Base-by-base conservation (phyloP, 1,140 invertebrate species). In the Gryllus bimaculatus region DNA sequence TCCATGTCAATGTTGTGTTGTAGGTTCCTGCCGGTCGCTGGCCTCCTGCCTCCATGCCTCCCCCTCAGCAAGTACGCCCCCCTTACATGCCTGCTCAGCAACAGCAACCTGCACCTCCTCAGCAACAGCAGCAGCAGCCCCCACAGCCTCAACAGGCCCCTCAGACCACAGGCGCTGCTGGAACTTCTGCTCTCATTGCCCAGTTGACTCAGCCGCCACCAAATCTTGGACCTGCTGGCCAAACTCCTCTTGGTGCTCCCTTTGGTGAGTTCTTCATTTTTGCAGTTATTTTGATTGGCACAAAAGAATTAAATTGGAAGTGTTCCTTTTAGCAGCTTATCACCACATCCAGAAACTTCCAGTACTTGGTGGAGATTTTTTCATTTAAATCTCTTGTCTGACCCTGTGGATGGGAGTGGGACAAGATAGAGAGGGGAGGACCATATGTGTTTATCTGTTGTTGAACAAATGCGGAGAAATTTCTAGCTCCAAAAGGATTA, bases 131-230 rank as follows among this genome's bases (percentile, higher is more conserved):
- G 66, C 81, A 78, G 47, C 8, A 76, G 18, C 80, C 73, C 47
- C 77, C 26, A 15, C 83, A 49, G 76, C 83, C 77, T 54, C 83
- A 54, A 66, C 81, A 78, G 86, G 87, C 79, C 80, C 81, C 13
- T 85, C 74, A 47, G 47, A 75, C 26, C 47, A 85, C 48, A 91
- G 90, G 54, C 7, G 54, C 54, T 13, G 18, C 54, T 66, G 54
- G 54, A 10, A 10, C 54, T 13, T 66, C 54, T 80, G 90, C 91
- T 8, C 83, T 92, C 0, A 91, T 92, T 80, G 90, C 92, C 0
- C 93, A 93, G 80, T 86, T 93, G 0, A 90, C 90, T 48, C 90
- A 91, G 75, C 91, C 92, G 8, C 90, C 91, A 6, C 87, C 87
- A 54, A 77, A 66, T 66, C 54, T 77, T 47, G 76, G 76, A n/a